phyloP scores from a whole-genome alignment of 2,797 vertebrate genomes.

The Arvicola amphibius region DNA sequence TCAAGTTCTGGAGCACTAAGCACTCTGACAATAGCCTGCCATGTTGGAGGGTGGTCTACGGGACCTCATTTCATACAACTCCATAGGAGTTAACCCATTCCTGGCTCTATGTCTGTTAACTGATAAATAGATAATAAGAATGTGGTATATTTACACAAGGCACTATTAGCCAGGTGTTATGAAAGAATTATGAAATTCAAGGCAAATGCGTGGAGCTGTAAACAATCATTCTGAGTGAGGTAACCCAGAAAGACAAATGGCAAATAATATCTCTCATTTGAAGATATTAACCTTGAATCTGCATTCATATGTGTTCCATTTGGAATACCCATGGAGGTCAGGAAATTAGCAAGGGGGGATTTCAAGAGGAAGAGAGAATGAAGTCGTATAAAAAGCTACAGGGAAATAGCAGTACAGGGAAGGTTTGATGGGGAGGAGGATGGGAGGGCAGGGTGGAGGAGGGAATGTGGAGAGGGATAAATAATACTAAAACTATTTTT shows the following conservation, averaged over 20 bases:
- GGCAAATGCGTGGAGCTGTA: not conserved
- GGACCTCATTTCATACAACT: not conserved
- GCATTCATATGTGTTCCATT: not conserved
- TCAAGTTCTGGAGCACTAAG: not conserved
- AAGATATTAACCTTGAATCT: not conserved
- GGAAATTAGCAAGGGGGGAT: not conserved
- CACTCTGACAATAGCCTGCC: not conserved
- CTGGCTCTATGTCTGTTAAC: not conserved
- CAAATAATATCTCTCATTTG: not conserved
- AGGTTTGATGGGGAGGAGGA: not conserved
- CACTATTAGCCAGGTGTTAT: not conserved
- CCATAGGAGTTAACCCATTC: too few relatives aligned
- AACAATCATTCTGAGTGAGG: not conserved
- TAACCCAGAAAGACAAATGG: not conserved
- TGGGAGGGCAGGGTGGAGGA: not conserved
- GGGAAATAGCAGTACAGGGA: not conserved
- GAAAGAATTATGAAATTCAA: not conserved
- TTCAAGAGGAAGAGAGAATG: not conserved
- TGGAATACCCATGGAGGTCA: not conserved
- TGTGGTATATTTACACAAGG: not conserved
- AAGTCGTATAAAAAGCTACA: not conserved
- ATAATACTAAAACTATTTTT: not conserved
- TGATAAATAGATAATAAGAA: not conserved
- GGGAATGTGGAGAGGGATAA: too few relatives aligned
- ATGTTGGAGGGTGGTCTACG: too few relatives aligned